Evolutionary conservation across 37 sponge, comb jelly and placozoan genomes (phyloP).

Genomic region (Aplysina aerophoba): DNA sequence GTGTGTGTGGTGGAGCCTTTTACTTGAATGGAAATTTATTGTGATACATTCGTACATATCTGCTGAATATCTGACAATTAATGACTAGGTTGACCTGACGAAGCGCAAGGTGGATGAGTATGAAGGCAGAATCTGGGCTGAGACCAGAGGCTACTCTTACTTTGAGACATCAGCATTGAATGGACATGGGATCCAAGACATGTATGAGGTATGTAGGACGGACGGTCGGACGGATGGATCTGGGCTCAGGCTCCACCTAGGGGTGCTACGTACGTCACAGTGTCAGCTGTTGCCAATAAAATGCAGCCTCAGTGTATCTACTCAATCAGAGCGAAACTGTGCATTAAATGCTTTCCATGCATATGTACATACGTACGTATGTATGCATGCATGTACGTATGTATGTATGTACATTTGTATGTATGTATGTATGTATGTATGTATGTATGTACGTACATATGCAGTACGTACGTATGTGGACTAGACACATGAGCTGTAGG

Average conservation of each 20-base stretch:
- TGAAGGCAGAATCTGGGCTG: constrained; percentile 88
- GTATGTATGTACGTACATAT: neutral
- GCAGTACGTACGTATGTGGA: neutral
- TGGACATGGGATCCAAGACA: constrained; percentile 72
- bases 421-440: neutral
- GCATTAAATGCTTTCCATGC: too few relatives aligned
- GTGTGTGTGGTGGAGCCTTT: too few relatives aligned
- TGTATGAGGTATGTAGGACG: constrained; percentile 55
- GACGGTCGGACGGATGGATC: too few relatives aligned
- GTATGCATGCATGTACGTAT: neutral
- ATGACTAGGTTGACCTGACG: constrained; percentile 54
- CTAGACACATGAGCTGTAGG: neutral
- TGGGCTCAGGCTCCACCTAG: neutral
- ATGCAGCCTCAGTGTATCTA: too few relatives aligned
- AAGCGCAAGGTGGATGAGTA: constrained; percentile 59
- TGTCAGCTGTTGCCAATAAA: neutral
- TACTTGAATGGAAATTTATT: neutral
- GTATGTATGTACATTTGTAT: neutral
- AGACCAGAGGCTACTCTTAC: constrained; percentile 84
- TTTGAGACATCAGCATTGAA: constrained; percentile 90
- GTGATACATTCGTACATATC: neutral
- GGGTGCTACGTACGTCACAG: neutral
- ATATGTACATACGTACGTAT: too few relatives aligned
- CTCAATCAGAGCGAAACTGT: too few relatives aligned
- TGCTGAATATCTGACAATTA: neutral